Conservation (phyloP, 2,888 invertebrate genomes). For the Limnephilus auricula region DNA sequence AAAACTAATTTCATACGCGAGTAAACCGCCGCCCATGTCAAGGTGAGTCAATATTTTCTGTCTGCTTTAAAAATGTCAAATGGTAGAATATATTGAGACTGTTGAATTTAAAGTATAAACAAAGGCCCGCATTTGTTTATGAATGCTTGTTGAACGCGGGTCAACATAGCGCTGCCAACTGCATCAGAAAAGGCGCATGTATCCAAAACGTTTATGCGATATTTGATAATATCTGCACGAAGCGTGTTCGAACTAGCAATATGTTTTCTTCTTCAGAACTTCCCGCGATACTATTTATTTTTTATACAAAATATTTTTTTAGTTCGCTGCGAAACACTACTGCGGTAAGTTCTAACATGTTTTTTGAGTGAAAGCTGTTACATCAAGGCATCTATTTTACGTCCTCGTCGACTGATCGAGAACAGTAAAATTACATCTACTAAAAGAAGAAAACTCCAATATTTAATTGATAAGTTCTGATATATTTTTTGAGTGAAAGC, state of each 20-base stretch:
- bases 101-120: background rate
- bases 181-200: background rate
- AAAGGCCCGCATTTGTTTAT: background rate
- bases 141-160: background rate
- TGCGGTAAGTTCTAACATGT: too few species aligned
- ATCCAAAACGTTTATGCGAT: background rate
- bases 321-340: too few species aligned
- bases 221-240: background rate
- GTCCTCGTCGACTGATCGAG: too few species aligned
- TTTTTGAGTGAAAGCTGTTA: too few species aligned
- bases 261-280: background rate
- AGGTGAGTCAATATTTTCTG: slow-evolving; percentile 22
- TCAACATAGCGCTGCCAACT: background rate
- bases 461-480: too few species aligned
- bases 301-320: too few species aligned
- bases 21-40: background rate
- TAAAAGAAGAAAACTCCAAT: too few species aligned
- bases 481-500: too few species aligned
- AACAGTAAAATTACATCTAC: too few species aligned
- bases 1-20: slow-evolving; percentile 1
- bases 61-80: slow-evolving; percentile 22
- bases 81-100: background rate
- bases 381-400: too few species aligned
- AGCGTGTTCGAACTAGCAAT: background rate
- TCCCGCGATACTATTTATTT: background rate